Base-by-base conservation (phyloP, 2,113 vertebrate genomes). In the Polyodon spathula region DNA sequence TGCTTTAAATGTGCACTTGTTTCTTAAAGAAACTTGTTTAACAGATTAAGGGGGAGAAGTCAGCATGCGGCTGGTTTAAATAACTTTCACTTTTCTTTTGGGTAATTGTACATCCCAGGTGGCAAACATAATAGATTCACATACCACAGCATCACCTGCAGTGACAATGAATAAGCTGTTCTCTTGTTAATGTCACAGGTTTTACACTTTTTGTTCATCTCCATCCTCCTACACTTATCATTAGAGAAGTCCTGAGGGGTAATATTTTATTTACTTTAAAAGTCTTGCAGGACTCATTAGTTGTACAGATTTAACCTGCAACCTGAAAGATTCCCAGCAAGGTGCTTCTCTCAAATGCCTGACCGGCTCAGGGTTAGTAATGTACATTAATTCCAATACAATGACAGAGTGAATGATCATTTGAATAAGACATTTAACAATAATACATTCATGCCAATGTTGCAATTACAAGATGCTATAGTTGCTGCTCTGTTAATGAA, bases 21-120 rank as follows among this genome's bases (percentile, higher is more conserved):
- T 50, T 50, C 46, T n/a, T 12, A n/a, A 50, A 11, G 46, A 14
- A n/a, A 50, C 46, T 50, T 50, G 46, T 50, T 50, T 50, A 50
- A 12, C 46, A 50, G n/a, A 50, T 50, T 6, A 50, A 50, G 46
- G 46, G 46, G n/a, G 11, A 50, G n/a, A 50, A 50, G 46, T 50
- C 46, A 50, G 46, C 46, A n/a, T 50, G 46, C 11, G 11, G 1
- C 46, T 50, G 46, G 7, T 12, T 50, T 50, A 50, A 12, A 50
- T 10, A 50, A 50, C 46, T 10, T 12, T 5, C n/a, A n/a, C 46
- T n/a, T 14, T 10, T 50, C 46, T n/a, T 50, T 1, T 50, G 46
- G 46, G 46, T 50, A 50, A 50, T 50, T 50, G 1, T 12, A 50
- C 46, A 50, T 50, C n/a, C 46, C 46, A 50, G 11, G n/a, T 50